Base-by-base conservation (phyloP, 2,113 vertebrate species). In the Chroicocephalus ridibundus region DNA sequence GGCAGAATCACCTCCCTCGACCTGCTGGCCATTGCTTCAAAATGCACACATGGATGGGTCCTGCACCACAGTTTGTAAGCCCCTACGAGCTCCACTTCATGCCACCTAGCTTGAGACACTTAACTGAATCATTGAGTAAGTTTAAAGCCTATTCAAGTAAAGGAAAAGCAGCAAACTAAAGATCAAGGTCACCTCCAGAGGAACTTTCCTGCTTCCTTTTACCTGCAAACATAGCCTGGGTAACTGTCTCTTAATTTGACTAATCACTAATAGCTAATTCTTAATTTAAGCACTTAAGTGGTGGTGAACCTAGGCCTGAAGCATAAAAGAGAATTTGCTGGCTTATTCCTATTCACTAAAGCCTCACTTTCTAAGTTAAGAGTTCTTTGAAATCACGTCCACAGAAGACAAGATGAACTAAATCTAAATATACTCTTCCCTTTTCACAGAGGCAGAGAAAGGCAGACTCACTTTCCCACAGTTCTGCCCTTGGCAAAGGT, bases 41-140 rank as follows among this genome's bases (percentile, higher is more conserved):
- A 66, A 15, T 38, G 15, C 17, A 15, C 16, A 5, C 0, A 0
- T 34, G 31, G 19, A 12, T 15, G 16, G 7, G 12, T 87, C 32
- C 36, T 68, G 11, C 47, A 61, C 4, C 11, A 38, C 2, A 16
- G 13, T 7, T 24, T 70, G 9, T 20, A 66, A 49, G 3, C 1
- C 16, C 46, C 40, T 62, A 36, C 1, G 3, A 68, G 47, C 26
- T 94, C 26, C 54, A 65, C 13, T n/a, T 71, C 4, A 1, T 61
- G 49, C 26, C 36, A 24, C 31, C 9, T 38, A 42, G 10, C 1
- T 68, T 66, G 27, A 66, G 32, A 31, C 15, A 75, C 31, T 78
- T 42, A 54, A n/a, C 3, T 27, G 7, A 69, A 16, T 10, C 61
- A 52, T 0, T 57, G 26, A 76, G 76, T 60, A 60, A 26, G 16